These are phyloP conservation scores for Taurulus bubalis DNA, from an alignment of 2,113 vertebrate genomes.

Conservation along the genomic window DNA sequence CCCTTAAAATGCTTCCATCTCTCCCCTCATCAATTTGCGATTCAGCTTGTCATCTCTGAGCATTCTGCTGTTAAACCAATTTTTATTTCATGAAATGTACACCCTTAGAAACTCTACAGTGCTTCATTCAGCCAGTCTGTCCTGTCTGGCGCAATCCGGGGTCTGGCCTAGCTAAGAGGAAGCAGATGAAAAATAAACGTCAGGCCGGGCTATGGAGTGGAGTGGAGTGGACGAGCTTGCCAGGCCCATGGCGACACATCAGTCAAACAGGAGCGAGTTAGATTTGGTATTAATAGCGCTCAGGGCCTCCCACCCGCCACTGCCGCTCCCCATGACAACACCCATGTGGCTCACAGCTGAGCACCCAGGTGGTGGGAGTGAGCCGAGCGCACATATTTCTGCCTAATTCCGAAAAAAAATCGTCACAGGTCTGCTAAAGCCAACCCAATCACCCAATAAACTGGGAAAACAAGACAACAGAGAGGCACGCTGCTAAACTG, in stretches of 20 bases:
- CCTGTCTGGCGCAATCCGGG: conserved; percentile 7
- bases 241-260: conserved; percentile 33
- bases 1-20: conserved; percentile 1
- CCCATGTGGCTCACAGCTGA: conserved; percentile 60
- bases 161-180: conserved; percentile 13
- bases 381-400: conserved; percentile 6
- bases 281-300: conserved; percentile 50
- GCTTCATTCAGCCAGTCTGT: conserved; percentile 15
- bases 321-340: conserved; percentile 1
- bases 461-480: conserved; percentile 1
- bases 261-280: conserved; percentile 42
- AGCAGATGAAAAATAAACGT: conserved; percentile 43
- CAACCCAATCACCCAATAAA: conserved; percentile 14
- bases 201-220: conserved; percentile 1
- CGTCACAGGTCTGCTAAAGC: not conserved
- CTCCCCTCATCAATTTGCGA: not conserved
- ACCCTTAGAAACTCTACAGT: not conserved
- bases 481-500: not conserved
- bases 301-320: conserved; percentile 27
- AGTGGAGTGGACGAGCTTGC: conserved; percentile 4
- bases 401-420: conserved; percentile 40
- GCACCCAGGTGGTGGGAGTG: conserved; percentile 30
- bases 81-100: conserved; percentile 9
- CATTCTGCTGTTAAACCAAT: not conserved
- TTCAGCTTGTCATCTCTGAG: not conserved